A percentile compares a stretch with the other conserved stretches of the same genome.
phyloP scores from a whole-genome alignment of 37 sponge, comb jelly and placozoan species.

The Bolinopsis microptera region DNA sequence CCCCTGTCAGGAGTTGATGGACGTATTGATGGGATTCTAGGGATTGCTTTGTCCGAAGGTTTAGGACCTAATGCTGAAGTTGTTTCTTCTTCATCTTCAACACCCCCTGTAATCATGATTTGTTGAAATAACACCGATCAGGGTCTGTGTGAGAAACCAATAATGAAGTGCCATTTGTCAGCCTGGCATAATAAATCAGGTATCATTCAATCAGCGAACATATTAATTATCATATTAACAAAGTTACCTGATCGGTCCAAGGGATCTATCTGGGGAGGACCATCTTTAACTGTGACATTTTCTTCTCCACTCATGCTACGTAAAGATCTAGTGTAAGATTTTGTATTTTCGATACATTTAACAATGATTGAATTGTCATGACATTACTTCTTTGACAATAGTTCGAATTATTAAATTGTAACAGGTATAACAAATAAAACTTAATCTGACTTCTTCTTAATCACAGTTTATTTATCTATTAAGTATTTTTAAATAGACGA shows the following conservation, averaged over 20 bases:
- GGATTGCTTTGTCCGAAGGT: constrained; percentile 43
- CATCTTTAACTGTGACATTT: constrained; percentile 53
- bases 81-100: constrained; percentile 52
- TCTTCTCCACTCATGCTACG: not conserved
- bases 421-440: too few species aligned
- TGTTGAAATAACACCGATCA: not conserved
- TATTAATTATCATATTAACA: not conserved
- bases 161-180: not conserved
- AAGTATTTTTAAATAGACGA: too few species aligned
- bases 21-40: constrained; percentile 39
- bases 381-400: too few species aligned
- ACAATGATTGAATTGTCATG: too few species aligned
- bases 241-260: constrained; percentile 44
- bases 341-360: too few species aligned
- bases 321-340: not conserved
- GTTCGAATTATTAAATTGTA: too few species aligned
- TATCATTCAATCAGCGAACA: not conserved
- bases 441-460: too few species aligned
- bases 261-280: constrained; percentile 38
- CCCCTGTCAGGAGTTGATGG: constrained; percentile 40
- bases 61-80: constrained; percentile 60
- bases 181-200: not conserved
- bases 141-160: not conserved
- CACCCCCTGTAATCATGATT: constrained; percentile 21
- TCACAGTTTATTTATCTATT: too few species aligned